A percentile compares a stretch with the other conserved stretches of the same genome.
Conservation (phyloP, 2,888 invertebrate genomes). For the Sepioteuthis lessoniana region DNA sequence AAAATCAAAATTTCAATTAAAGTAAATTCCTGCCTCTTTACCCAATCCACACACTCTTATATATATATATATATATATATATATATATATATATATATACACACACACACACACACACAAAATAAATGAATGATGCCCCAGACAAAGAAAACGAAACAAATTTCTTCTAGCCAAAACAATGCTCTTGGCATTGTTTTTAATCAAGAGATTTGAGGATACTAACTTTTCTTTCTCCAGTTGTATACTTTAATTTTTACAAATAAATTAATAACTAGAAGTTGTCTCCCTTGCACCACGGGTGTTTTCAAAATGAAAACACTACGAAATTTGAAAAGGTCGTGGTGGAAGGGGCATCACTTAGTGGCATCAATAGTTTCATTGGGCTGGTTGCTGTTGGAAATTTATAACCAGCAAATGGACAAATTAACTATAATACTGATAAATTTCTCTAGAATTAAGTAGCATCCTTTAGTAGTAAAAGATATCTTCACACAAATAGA, state of each 20-base stretch:
- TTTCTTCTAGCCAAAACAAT: background rate
- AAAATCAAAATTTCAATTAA: no score
- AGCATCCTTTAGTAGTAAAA: background rate
- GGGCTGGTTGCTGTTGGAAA: background rate
- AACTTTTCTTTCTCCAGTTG: background rate
- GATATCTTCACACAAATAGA: background rate
- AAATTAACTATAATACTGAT: background rate
- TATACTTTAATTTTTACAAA: background rate
- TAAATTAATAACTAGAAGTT: background rate
- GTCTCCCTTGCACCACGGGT: slow-evolving; percentile 37
- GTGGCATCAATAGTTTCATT: background rate
- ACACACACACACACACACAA: no score
- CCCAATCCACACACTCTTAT: no score
- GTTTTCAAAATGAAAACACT: slow-evolving; percentile 40
- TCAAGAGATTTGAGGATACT: background rate
- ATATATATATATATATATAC: no score
- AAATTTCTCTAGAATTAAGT: background rate
- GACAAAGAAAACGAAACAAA: background rate
- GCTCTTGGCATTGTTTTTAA: no score
- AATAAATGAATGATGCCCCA: background rate
- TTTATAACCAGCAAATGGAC: background rate
- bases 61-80: no score
- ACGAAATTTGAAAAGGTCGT: background rate
- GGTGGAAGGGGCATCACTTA: slow-evolving; percentile 12
- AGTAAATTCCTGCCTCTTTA: background rate